Conservation (phyloP, 2,888 invertebrate species). For the Onchidella celtica region DNA sequence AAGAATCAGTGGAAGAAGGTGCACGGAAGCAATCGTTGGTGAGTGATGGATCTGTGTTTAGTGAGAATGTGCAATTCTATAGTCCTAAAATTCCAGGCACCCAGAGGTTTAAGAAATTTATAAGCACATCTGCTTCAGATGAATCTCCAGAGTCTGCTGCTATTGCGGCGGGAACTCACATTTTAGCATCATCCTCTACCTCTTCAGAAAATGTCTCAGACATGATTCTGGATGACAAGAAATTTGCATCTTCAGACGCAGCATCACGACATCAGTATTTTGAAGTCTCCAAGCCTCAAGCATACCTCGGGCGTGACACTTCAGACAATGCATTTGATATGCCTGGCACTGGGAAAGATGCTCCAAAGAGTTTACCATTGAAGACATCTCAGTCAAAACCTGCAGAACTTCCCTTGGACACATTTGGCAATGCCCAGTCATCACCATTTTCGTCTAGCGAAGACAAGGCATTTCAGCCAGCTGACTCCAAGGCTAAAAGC, state of each 20-base stretch:
- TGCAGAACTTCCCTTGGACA: constrained; percentile 3
- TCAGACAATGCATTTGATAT: neutral
- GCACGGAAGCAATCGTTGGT: neutral
- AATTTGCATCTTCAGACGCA: neutral
- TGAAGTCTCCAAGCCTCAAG: constrained; percentile 48
- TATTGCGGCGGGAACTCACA: neutral
- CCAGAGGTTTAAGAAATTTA: constrained; percentile 2
- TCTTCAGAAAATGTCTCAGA: constrained; percentile 8
- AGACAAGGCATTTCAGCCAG: neutral
- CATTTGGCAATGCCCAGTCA: constrained; percentile 23
- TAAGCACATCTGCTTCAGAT: constrained; percentile 21
- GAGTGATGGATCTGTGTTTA: neutral
- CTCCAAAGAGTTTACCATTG: constrained; percentile 27
- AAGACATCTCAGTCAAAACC: constrained; percentile 3
- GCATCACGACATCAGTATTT: constrained; percentile 33
- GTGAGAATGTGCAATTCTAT: constrained; percentile 1
- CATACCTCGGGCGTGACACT: constrained; percentile 21
- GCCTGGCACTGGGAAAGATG: constrained; percentile 7
- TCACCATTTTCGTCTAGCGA: neutral
- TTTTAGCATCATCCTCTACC: neutral
- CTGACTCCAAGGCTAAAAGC: neutral
- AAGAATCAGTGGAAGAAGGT: neutral
- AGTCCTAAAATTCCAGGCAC: constrained; percentile 9
- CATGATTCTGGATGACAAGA: neutral
- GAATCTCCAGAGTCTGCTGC: constrained; percentile 11